A percentile compares a stretch with the other conserved stretches of the same genome.
Evolutionary conservation across 1,140 invertebrate genomes (phyloP).

Genomic region (Meloidogyne exigua): DNA sequence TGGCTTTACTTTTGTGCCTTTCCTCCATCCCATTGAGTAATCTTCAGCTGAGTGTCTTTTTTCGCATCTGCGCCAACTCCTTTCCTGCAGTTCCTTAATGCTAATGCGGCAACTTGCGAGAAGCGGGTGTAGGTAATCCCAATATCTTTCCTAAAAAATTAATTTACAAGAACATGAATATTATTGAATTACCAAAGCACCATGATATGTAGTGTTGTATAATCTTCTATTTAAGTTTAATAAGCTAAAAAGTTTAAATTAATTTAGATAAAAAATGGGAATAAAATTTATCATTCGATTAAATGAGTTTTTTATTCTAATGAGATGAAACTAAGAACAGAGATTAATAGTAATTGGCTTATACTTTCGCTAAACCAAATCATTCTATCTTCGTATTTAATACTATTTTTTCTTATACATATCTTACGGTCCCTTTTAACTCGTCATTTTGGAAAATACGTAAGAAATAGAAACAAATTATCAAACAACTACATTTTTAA

Average conservation of each 20-base stretch:
- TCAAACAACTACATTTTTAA: not conserved
- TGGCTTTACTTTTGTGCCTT: not conserved
- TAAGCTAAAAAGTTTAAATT: not conserved
- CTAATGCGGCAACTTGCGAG: conserved; percentile 10
- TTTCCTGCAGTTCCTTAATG: not conserved
- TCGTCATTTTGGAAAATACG: not conserved
- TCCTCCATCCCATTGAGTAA: conserved; percentile 11
- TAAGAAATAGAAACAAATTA: not conserved
- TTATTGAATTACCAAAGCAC: not conserved
- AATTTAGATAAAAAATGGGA: not conserved
- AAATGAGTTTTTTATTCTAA: too few species aligned
- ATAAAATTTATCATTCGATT: too few species aligned
- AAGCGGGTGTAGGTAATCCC: conserved; percentile 5
- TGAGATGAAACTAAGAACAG: too few species aligned
- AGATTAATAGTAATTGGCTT: too few species aligned
- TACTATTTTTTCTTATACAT: too few species aligned
- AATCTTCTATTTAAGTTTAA: not conserved
- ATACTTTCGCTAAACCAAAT: too few species aligned
- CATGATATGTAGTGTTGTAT: not conserved
- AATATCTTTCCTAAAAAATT: conserved; percentile 12
- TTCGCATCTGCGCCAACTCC: not conserved
- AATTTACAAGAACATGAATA: not conserved
- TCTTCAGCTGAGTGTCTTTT: not conserved
- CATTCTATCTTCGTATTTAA: too few species aligned
- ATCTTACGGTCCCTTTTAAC: too few species aligned